A percentile compares a stretch with the other conserved stretches of the same genome.
Evolutionary conservation across 2,888 invertebrate species (phyloP).

Genomic region (Gibbula magus): DNA sequence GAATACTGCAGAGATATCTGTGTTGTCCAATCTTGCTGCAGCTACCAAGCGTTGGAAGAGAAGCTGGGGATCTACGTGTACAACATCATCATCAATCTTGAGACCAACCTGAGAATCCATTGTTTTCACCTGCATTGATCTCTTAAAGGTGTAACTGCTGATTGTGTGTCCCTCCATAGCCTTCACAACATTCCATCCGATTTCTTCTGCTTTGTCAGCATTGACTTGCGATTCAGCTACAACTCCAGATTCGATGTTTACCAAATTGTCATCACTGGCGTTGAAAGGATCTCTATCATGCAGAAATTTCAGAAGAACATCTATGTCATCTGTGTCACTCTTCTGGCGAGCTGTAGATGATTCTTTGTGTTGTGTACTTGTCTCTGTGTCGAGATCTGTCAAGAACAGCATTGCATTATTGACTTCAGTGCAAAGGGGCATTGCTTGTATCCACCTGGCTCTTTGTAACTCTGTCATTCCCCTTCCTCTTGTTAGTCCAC

Average conservation of each 20-base stretch:
- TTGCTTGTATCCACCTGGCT: slow-evolving; percentile 38
- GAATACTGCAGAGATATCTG: too few species aligned
- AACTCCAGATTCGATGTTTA: slow-evolving; percentile 35
- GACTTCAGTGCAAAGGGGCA: slow-evolving; percentile 39
- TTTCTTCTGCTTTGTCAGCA: slow-evolving; percentile 33
- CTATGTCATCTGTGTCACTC: slow-evolving; percentile 32
- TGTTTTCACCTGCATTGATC: slow-evolving; percentile 32
- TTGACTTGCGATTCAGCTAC: slow-evolving; percentile 31
- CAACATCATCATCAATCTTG: slow-evolving; percentile 29
- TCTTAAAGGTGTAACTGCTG: slow-evolving; percentile 26
- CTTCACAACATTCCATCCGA: slow-evolving; percentile 35
- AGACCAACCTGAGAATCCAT: slow-evolving; percentile 25
- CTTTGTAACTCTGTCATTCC: slow-evolving; percentile 41
- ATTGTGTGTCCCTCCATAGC: slow-evolving; percentile 37
- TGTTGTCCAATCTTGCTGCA: too few species aligned
- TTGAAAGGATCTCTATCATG: slow-evolving; percentile 29
- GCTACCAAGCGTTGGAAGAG: slow-evolving; percentile 29
- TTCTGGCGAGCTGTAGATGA: slow-evolving; percentile 15
- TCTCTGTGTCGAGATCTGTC: slow-evolving; percentile 16
- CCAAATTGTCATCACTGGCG: slow-evolving; percentile 23
- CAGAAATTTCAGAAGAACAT: slow-evolving; percentile 12
- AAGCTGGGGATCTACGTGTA: slow-evolving; percentile 35
- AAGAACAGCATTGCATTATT: slow-evolving; percentile 39
- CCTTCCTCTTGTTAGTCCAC: slow-evolving; percentile 44
- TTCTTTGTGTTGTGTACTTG: slow-evolving; percentile 40